A percentile compares a stretch with the other conserved stretches of the same genome.
These are phyloP conservation scores for Drosophila flavopinicola DNA, from an alignment of 2,888 invertebrate species.

Conservation along the genomic window DNA sequence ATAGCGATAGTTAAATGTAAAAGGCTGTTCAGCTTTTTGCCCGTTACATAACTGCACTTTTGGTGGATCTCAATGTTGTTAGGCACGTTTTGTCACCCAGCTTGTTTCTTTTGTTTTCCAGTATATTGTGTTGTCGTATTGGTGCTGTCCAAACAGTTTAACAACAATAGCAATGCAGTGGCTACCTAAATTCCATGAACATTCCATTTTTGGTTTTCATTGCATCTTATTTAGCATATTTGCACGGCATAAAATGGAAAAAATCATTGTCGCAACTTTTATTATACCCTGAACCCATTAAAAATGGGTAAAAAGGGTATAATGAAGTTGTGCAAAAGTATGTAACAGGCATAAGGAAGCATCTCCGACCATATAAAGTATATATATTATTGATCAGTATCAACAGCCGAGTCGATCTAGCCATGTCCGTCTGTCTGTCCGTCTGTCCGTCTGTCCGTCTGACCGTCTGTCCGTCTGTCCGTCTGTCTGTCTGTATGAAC, in stretches of 20 bases:
- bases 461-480: too few species aligned
- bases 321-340: too few species aligned
- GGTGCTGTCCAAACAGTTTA: slow-evolving; percentile 34
- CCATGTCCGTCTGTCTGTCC: too few species aligned
- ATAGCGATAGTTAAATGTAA: slow-evolving; percentile 56
- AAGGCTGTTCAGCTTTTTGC: slow-evolving; percentile 59
- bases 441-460: too few species aligned
- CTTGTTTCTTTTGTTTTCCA: slow-evolving; percentile 40
- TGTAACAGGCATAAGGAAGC: too few species aligned
- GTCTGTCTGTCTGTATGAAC: too few species aligned
- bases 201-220: slow-evolving; percentile 62
- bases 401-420: too few species aligned
- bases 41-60: slow-evolving; percentile 76
- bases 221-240: slow-evolving; percentile 65
- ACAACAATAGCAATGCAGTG: slow-evolving; percentile 36
- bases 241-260: slow-evolving; percentile 64
- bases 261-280: slow-evolving; percentile 63
- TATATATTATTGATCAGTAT: too few species aligned
- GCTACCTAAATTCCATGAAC: slow-evolving; percentile 66
- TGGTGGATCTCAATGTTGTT: slow-evolving; percentile 63
- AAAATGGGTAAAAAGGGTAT: too few species aligned
- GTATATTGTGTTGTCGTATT: not conserved
- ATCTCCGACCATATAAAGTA: too few species aligned
- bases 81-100: slow-evolving; percentile 69
- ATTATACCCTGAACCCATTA: slow-evolving; percentile 62